Conservation (phyloP, 2,797 vertebrate species). For the Nannoperca obscura region DNA sequence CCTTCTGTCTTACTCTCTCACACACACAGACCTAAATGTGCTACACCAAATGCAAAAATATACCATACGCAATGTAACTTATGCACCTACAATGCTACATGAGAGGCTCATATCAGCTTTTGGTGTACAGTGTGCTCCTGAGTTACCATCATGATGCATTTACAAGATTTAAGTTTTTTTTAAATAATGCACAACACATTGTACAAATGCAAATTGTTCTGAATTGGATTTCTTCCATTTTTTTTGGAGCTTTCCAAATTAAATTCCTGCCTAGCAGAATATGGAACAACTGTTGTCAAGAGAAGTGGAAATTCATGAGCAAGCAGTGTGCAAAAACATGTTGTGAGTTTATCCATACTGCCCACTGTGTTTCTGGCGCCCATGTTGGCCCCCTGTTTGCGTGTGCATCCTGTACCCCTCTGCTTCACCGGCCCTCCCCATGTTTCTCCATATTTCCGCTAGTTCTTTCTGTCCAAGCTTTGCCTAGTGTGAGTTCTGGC, state of each 20-base stretch:
- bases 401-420: constrained; percentile 81
- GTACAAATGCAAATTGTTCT: constrained; percentile 26
- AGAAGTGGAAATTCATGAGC: constrained; percentile 75
- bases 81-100: not conserved
- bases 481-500: constrained; percentile 83
- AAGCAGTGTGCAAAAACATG: constrained; percentile 70
- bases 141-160: constrained; percentile 15
- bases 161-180: constrained; percentile 32
- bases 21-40: not conserved
- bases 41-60: constrained; percentile 20
- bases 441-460: constrained; percentile 76
- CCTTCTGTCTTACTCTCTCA: constrained; percentile 11
- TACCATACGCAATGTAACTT: constrained; percentile 12
- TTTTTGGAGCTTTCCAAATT: constrained; percentile 11
- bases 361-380: constrained; percentile 78
- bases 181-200: constrained; percentile 46
- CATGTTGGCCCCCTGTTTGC: constrained; percentile 67
- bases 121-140: not conserved
- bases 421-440: constrained; percentile 72
- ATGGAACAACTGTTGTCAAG: constrained; percentile 62
- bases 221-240: constrained; percentile 13
- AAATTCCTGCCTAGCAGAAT: constrained; percentile 30
- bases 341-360: constrained; percentile 73
- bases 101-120: constrained; percentile 11
- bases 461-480: constrained; percentile 70